These are phyloP conservation scores for Synanthedon formicaeformis DNA, from an alignment of 2,888 invertebrate species.

Conservation along the genomic window DNA sequence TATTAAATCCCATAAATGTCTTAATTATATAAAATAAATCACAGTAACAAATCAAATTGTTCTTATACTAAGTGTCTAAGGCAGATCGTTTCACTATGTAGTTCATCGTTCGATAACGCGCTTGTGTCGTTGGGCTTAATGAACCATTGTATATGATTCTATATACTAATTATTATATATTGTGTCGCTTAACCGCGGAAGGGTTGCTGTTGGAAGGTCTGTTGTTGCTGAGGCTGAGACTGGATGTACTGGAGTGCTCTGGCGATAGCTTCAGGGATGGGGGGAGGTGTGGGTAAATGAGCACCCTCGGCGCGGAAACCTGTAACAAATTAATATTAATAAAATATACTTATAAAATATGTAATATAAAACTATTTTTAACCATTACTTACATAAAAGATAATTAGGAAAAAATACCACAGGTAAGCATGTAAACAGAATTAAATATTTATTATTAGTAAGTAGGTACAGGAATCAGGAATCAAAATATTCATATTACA, in stretches of 20 bases:
- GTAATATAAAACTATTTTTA: too few species aligned
- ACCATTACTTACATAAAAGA: too few species aligned
- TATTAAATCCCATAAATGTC: slow-evolving; percentile 13
- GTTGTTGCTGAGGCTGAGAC: slow-evolving; percentile 40
- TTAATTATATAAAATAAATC: slow-evolving; percentile 47
- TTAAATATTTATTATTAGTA: too few species aligned
- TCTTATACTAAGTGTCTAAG: slow-evolving; percentile 18
- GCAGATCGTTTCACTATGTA: slow-evolving; percentile 14
- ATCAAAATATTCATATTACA: too few species aligned
- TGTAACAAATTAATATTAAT: slow-evolving; percentile 16
- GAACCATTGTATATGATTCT: not conserved
- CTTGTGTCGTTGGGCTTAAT: not conserved
- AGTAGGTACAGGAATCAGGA: too few species aligned
- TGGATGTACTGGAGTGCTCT: slow-evolving; percentile 60
- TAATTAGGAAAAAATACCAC: too few species aligned
- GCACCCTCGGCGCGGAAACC: slow-evolving; percentile 74
- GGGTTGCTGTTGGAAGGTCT: slow-evolving; percentile 26
- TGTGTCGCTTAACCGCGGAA: slow-evolving; percentile 41
- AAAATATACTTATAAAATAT: not conserved
- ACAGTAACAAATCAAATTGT: slow-evolving; percentile 47
- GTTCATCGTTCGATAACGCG: slow-evolving; percentile 1
- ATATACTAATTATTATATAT: not conserved
- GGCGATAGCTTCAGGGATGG: slow-evolving; percentile 71
- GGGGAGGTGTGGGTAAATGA: slow-evolving; percentile 74
- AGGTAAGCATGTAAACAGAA: too few species aligned